Evolutionary conservation across 2,888 invertebrate genomes (phyloP), one percentile per base, ranked within the genome.

Genomic region (Tanytarsus gracilentus): DNA sequence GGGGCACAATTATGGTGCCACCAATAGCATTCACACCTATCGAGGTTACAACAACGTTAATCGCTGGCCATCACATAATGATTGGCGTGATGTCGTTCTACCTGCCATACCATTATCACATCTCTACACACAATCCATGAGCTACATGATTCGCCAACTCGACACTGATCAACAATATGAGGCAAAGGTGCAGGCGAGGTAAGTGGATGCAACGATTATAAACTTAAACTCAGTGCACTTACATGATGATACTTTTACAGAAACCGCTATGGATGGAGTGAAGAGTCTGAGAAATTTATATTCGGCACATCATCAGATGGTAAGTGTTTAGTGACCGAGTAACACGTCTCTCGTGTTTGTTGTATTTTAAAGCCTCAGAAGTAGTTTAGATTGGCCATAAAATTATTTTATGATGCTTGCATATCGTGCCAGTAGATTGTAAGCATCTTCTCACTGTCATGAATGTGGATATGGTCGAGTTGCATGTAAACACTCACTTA

Each of bases 261-360:
- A 68, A 84, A 84, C 71, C 79, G 80, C 65, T 83, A 79, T 69
- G 83, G 83, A 62, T 83, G 82, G 83, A 80, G 81, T 70, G 79
- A 80, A 60, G 73, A 78, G 66, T 81, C 82, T 23, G 79, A 80
- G 60, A 77, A 79, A 58, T 82, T 83, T 69, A 75, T 77, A 62
- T 83, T 83, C 70, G 78, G 79, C 66, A 82, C 83, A 63, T 79
- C 81, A 65, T 79, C 79, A 64, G 77, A 78, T 73, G 81, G 82
- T 82, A 68, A 72, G 78, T 51, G 49, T 36, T 53, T 51, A n/a
- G n/a, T n/a, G 56, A 33, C 14, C 23, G 3, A 11, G 3, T n/a
- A 33, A 11, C 9, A 21, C 40, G n/a, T n/a, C n/a, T n/a, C n/a
- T n/a, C n/a, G n/a, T n/a, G n/a, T 56, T 52, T 39, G 56, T 62